These are phyloP conservation scores for Heteronetta atricapilla DNA, from an alignment of 2,113 vertebrate genomes.

Conservation along the genomic window DNA sequence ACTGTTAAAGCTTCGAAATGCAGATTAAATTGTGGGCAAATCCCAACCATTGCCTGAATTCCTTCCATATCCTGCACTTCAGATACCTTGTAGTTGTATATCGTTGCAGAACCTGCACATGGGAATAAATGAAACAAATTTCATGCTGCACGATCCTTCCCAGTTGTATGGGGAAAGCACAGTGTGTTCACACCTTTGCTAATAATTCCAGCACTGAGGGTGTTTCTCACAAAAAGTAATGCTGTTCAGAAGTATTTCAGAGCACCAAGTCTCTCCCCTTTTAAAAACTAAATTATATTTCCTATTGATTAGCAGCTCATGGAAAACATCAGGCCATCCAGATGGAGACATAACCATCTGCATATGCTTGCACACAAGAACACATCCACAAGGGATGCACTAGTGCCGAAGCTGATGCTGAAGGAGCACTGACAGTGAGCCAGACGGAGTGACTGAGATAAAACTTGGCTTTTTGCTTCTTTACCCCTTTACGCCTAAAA, in stretches of 20 bases:
- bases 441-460: background rate
- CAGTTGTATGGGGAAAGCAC: background rate
- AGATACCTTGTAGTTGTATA: constrained; percentile 80
- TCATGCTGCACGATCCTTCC: background rate
- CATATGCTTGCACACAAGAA: background rate
- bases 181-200: background rate
- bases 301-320: background rate
- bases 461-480: background rate
- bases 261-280: background rate
- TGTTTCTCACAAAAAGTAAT: background rate
- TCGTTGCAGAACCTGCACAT: constrained; percentile 78
- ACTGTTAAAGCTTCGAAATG: constrained; percentile 90
- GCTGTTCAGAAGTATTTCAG: background rate
- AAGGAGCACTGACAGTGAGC: background rate
- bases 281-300: background rate
- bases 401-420: rapidly evolving
- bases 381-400: rapidly evolving
- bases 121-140: background rate
- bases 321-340: background rate
- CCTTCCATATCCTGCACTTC: constrained; percentile 77
- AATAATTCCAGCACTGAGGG: background rate
- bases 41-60: constrained; percentile 81
- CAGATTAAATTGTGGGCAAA: constrained; percentile 92
- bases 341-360: background rate
- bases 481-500: background rate